Evolutionary conservation across 2,888 invertebrate species (phyloP).

Genomic region (Acronicta alni): DNA sequence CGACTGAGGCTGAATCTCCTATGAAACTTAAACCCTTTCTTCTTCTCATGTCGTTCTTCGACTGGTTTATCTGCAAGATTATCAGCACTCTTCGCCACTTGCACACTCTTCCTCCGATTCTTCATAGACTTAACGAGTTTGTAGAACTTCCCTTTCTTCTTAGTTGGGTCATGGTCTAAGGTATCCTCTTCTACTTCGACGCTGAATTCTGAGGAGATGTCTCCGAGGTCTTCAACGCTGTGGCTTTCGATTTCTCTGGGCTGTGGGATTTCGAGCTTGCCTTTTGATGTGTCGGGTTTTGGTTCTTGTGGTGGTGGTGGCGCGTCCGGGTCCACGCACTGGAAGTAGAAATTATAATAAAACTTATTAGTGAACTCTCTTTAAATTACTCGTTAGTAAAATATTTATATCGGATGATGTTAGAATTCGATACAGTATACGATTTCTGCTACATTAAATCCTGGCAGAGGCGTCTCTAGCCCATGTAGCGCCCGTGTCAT

Average conservation of each 20-base stretch:
- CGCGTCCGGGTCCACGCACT: conserved; percentile 85
- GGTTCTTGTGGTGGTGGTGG: conserved; percentile 75
- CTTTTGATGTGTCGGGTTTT: conserved; percentile 79
- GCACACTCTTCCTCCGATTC: conserved; percentile 85
- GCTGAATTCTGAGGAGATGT: conserved; percentile 86
- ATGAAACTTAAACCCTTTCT: conserved; percentile 84
- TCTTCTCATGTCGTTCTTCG: conserved; percentile 80
- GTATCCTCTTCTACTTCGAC: conserved; percentile 84
- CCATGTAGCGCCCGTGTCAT: too few relatives aligned
- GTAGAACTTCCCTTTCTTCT: conserved; percentile 84
- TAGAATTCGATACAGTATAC: too few relatives aligned
- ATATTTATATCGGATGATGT: too few relatives aligned
- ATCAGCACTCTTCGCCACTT: conserved; percentile 85
- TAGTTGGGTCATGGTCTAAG: conserved; percentile 73
- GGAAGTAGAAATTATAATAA: conserved; percentile 35
- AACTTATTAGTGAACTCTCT: too few relatives aligned
- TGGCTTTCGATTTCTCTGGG: conserved; percentile 77
- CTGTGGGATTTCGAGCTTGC: conserved; percentile 75
- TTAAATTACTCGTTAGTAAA: too few relatives aligned
- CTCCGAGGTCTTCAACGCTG: conserved; percentile 85
- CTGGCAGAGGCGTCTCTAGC: too few relatives aligned
- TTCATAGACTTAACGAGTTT: conserved; percentile 86
- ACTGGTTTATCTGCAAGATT: conserved; percentile 75
- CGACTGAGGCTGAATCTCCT: conserved; percentile 84
- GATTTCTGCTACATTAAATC: too few relatives aligned